Conservation (phyloP, 2,888 invertebrate species). For the Gastracanthus pulcherrimus region DNA sequence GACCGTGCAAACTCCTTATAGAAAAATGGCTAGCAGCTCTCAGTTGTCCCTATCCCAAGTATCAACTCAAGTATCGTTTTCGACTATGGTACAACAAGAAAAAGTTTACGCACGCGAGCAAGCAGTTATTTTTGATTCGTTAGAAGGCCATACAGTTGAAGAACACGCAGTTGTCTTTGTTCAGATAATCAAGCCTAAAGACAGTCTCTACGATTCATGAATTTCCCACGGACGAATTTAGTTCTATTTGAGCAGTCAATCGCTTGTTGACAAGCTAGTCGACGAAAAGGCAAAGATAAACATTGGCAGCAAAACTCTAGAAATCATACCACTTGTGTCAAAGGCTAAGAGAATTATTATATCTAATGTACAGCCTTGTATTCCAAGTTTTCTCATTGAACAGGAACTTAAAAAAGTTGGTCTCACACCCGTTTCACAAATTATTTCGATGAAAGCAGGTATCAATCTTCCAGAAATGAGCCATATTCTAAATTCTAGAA, state of each 20-base stretch:
- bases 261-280: no score
- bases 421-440: neutral
- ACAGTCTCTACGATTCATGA: neutral
- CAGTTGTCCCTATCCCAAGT: no score
- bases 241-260: neutral
- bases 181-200: neutral
- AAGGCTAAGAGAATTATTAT: conserved; percentile 17
- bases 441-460: conserved; percentile 1
- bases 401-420: neutral
- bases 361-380: neutral
- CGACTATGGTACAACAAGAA: no score
- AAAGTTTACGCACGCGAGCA: no score
- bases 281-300: neutral
- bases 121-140: no score
- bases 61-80: no score
- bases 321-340: neutral
- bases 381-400: neutral
- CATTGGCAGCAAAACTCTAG: neutral
- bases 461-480: conserved; percentile 8
- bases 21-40: no score
- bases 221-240: neutral
- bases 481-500: conserved; percentile 32
- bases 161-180: neutral
- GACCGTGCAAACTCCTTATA: no score
- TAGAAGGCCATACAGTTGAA: neutral